phyloP scores from a whole-genome alignment of 1,140 invertebrate genomes.

The Drosophila nigromelanica region DNA sequence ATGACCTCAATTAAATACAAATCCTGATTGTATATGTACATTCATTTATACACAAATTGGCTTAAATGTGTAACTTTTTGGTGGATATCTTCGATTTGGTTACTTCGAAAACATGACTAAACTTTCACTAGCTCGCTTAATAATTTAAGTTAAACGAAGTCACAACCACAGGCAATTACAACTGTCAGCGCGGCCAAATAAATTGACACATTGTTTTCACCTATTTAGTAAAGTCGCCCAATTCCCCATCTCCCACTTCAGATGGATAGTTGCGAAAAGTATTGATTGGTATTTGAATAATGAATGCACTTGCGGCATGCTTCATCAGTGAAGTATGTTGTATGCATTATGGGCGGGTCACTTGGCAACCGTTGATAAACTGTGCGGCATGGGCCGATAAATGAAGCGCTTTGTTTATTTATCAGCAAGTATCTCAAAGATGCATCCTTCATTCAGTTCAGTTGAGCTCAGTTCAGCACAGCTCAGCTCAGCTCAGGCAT shows the following conservation, averaged over 20 bases:
- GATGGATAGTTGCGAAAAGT: constrained; percentile 52
- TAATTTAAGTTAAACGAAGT: constrained; percentile 49
- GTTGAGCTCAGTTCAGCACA: not conserved
- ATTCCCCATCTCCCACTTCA: not conserved
- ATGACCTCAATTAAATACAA: constrained; percentile 35
- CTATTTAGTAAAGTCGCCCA: constrained; percentile 26
- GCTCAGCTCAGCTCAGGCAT: constrained; percentile 2
- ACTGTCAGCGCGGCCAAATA: constrained; percentile 47
- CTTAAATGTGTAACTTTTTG: not conserved
- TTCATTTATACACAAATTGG: not conserved
- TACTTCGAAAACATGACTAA: constrained; percentile 1
- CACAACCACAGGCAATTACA: constrained; percentile 42
- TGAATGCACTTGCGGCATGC: constrained; percentile 52
- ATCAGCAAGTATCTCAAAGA: constrained; percentile 47
- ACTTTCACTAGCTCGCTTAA: constrained; percentile 46
- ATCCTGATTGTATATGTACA: not conserved
- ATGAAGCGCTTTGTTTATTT: constrained; percentile 57
- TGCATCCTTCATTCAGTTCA: constrained; percentile 20
- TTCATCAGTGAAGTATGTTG: constrained; percentile 18
- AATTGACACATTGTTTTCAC: constrained; percentile 63
- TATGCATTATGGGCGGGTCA: not conserved
- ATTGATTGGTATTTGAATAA: constrained; percentile 74
- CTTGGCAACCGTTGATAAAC: constrained; percentile 8
- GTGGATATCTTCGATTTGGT: not conserved
- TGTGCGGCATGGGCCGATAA: constrained; percentile 10